These are phyloP conservation scores for Apocheima hispidaria DNA, from an alignment of 2,888 invertebrate species.

Conservation along the genomic window DNA sequence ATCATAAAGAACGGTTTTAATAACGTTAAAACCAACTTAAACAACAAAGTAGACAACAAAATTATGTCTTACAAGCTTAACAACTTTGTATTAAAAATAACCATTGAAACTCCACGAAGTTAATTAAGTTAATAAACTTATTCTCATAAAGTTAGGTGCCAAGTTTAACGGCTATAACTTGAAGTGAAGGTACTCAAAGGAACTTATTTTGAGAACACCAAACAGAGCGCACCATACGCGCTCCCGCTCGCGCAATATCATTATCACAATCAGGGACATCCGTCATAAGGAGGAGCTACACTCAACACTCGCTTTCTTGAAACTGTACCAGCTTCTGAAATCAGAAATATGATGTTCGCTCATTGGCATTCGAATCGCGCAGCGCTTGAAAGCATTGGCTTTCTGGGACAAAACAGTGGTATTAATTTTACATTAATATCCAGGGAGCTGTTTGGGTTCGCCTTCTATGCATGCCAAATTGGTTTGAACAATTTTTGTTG, in stretches of 20 bases:
- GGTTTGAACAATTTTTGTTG: constrained; percentile 19
- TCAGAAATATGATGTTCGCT: constrained; percentile 43
- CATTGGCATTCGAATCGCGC: constrained; percentile 64
- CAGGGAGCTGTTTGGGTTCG: constrained; percentile 25
- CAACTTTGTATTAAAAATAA: constrained; percentile 15
- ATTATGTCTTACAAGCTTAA: constrained; percentile 15
- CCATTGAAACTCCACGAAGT: constrained; percentile 11
- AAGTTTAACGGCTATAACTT: constrained; percentile 21
- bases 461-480: constrained; percentile 31
- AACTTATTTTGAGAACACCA: constrained; percentile 25
- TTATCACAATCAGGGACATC: no score
- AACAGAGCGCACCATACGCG: constrained; percentile 37
- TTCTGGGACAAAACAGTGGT: constrained; percentile 58
- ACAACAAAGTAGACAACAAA: constrained; percentile 2
- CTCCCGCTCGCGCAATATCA: no score
- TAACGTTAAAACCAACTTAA: neutral
- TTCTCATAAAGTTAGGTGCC: constrained; percentile 21
- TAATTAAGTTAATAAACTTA: constrained; percentile 24
- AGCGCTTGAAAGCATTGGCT: constrained; percentile 61
- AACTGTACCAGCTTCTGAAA: constrained; percentile 18
- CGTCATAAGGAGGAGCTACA: no score
- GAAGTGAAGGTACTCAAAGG: constrained; percentile 16
- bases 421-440: constrained; percentile 65
- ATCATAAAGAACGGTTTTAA: neutral
- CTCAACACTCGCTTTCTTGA: no score